Evolutionary conservation across 64 coral and sea anemone species (phyloP), one percentile per base, ranked within the genome.

Genomic region (Porites lutea): DNA sequence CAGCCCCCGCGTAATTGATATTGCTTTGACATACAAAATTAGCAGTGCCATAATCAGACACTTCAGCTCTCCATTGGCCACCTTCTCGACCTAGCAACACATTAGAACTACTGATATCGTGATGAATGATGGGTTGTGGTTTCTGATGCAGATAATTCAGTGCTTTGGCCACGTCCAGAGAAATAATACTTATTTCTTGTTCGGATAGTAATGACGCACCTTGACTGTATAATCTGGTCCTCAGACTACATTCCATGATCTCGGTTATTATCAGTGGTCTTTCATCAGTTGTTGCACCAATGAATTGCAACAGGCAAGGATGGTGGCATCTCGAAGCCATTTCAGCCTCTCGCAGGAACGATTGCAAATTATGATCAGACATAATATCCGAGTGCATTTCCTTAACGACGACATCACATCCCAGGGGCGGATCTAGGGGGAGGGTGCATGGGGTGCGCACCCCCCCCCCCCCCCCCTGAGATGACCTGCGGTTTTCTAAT

Each of bases 21-120:
- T 64, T 58, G 19, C 69, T 75, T 20, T 75, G 82, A 12, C 82
- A 60, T 0, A 78, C 23, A 19, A 92, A 65, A 50, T 87, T 92
- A 13, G 86, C 86, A 1, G 77, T 94, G 15, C 92, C 92, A 66
- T 94, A 94, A 63, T 94, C 92, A 4, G 86, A 83, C 53, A 94
- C 43, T 63, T 94, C 89, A 2, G 75, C 86, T 75, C 86, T 62
- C 92, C 92, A 94, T 13, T 13, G 64, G 21, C 2, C 44, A 50
- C 20, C 57, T 11, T 63, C 52, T 82, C 59, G 79, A 86, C 86
- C 75, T 44, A 94, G 86, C 62, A 94, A 66, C 67, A 94, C 92
- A 23, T 94, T 94, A 15, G 52, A 67, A 51, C 92, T 94, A 19
- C 92, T 94, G 45, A 94, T 65, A 16, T 94, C 92, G 44, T 87